Base-by-base conservation (phyloP, 2,113 vertebrate genomes). In the Platysternon megacephalum region DNA sequence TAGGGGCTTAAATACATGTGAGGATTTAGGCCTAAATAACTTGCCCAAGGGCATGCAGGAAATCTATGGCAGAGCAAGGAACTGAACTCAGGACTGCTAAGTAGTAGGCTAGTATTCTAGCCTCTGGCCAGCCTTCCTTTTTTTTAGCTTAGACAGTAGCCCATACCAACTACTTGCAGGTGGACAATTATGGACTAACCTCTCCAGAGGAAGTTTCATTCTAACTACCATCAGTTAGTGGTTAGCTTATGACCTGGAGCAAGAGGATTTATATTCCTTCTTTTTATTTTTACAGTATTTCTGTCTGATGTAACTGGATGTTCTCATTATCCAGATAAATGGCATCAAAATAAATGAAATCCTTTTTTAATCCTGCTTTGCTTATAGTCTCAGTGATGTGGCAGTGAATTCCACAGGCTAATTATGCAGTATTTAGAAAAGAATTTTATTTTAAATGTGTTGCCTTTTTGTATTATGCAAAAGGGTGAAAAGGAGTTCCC, bases 401-500 rank as follows among this genome's bases (percentile, higher is more conserved):
- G 56, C 35, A 91, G 17, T 79, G 53, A 8, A 10, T 8, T 87
- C 88, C 17, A 21, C 35, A 80, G 61, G 3, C 53, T 87, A 78
- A 65, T 87, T 76, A 42, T 49, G 86, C 88, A 52, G 49, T 85
- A 26, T 22, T 46, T 4, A 44, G 91, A 42, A 42, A 48, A 88
- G 61, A 82, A 32, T 87, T 51, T 85, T 85, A 56, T 42, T 84
- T 39, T 2, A 44, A 86, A 76, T 35, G 12, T 61, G 39, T 80
- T 3, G 49, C 79, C 91, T 84, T 11, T 90, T 85, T 82, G 86
- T 81, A 51, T 72, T 91, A n/a, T 78, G 53, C 85, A 94, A 93
- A 10, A 17, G 32, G 22, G 53, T 17, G 72, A 14, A 79, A 28
- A 5, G 19, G n/a, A 92, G 53, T 90, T 85, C 28, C 53, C 24